These are phyloP conservation scores for Mormyrus hasselquistii DNA, from an alignment of 2,797 vertebrate genomes.

Conservation along the genomic window DNA sequence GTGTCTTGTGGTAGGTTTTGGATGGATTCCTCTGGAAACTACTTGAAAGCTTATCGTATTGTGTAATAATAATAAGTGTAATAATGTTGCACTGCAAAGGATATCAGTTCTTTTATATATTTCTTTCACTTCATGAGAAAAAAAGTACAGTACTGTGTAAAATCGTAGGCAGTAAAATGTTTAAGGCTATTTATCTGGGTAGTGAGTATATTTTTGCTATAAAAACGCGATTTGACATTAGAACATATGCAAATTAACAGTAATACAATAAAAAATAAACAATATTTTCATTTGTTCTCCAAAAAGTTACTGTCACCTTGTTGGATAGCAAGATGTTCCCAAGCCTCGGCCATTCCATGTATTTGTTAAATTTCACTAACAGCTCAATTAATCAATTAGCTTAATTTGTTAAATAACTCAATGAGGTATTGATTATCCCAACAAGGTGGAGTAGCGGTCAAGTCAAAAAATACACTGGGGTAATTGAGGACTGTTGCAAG, in stretches of 20 bases:
- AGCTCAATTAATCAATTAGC: neutral
- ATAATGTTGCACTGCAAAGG: neutral
- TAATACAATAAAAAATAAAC: neutral
- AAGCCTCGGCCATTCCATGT: neutral
- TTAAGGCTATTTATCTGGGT: neutral
- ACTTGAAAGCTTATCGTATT: neutral
- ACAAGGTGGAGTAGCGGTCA: neutral
- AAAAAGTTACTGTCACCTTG: neutral
- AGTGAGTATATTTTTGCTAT: neutral
- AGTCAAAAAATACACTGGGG: neutral
- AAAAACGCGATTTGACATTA: neutral
- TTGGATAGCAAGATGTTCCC: neutral
- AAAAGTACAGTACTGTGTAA: neutral
- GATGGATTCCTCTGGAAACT: neutral
- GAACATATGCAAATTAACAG: neutral
- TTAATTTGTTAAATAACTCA: neutral
- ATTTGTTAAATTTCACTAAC: neutral
- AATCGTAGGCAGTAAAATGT: neutral
- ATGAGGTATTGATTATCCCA: neutral
- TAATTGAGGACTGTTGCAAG: neutral
- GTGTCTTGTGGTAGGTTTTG: neutral
- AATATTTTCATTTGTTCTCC: neutral
- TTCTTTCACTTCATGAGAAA: neutral
- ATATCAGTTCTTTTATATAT: neutral
- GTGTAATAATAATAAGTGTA: too few relatives aligned